A percentile compares a stretch with the other conserved stretches of the same genome.
Conservation (phyloP, 2,797 vertebrate species). For the Podarcis siculus region DNA sequence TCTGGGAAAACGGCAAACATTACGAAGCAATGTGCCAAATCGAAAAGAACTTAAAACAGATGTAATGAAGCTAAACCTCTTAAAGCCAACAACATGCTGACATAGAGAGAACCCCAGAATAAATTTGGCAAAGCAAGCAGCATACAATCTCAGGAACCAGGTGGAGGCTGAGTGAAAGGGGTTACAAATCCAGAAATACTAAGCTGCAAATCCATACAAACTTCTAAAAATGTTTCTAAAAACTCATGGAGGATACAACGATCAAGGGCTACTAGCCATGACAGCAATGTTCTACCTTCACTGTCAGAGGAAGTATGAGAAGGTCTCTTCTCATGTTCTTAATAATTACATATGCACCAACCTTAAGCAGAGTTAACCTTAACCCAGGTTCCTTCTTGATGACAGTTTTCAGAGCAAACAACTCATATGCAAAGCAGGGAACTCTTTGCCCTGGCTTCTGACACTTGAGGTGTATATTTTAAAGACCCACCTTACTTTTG, state of each 20-base stretch:
- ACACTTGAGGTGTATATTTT: too few species aligned
- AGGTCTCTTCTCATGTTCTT: too few species aligned
- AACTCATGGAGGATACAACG: too few species aligned
- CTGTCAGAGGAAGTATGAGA: too few species aligned
- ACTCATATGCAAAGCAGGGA: too few species aligned
- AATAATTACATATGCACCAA: too few species aligned
- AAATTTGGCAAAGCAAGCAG: slow-evolving; percentile 56
- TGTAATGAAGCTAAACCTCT: slow-evolving; percentile 57
- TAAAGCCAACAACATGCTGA: slow-evolving; percentile 41
- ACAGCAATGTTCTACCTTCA: too few species aligned
- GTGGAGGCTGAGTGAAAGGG: slow-evolving; percentile 53
- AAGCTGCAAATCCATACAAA: slow-evolving; percentile 34
- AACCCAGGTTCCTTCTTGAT: too few species aligned
- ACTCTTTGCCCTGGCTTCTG: too few species aligned
- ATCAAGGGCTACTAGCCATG: neutral
- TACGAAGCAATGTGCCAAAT: slow-evolving; percentile 60
- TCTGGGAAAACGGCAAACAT: slow-evolving; percentile 61
- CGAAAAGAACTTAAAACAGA: slow-evolving; percentile 62
- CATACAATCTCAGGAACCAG: slow-evolving; percentile 57
- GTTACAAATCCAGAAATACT: slow-evolving; percentile 50
- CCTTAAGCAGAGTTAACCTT: too few species aligned
- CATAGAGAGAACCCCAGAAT: slow-evolving; percentile 32
- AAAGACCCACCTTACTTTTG: too few species aligned
- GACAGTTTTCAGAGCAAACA: neutral
- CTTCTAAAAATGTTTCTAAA: slow-evolving; percentile 41